A percentile compares a stretch with the other conserved stretches of the same genome.
phyloP scores from a whole-genome alignment of 2,888 invertebrate genomes.

The Troides aeacus region DNA sequence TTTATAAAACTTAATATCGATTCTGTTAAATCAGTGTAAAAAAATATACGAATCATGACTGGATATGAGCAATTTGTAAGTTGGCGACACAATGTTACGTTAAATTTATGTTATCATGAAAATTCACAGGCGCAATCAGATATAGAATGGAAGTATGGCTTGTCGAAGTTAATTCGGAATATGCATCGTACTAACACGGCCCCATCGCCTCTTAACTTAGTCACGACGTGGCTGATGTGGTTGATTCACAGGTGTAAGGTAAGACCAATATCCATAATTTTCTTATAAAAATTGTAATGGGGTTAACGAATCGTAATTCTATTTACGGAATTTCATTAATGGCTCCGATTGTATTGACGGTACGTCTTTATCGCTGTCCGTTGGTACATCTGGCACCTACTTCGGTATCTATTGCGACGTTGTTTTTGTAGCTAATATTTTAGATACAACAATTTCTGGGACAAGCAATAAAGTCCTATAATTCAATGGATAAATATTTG shows the following conservation, averaged over 20 bases:
- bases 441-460: neutral
- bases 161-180: constrained; percentile 98
- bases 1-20: neutral
- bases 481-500: neutral
- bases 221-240: constrained; percentile 96
- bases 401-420: too few relatives aligned
- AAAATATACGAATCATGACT: neutral
- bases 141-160: constrained; percentile 99
- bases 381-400: too few relatives aligned
- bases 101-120: constrained; percentile 10
- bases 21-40: neutral
- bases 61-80: neutral
- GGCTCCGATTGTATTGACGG: too few relatives aligned
- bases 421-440: too few relatives aligned
- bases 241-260: constrained; percentile 89
- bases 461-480: neutral
- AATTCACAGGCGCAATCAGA: constrained; percentile 95
- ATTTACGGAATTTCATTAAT: too few relatives aligned
- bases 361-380: too few relatives aligned
- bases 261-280: constrained; percentile 35
- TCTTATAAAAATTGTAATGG: too few relatives aligned
- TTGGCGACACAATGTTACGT: neutral
- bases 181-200: constrained; percentile 99
- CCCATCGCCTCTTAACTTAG: constrained; percentile 97
- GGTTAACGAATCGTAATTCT: too few relatives aligned